Evolutionary conservation across 2,113 vertebrate species (phyloP), one percentile per base, ranked within the genome.

Genomic region (Amphiprion percula): DNA sequence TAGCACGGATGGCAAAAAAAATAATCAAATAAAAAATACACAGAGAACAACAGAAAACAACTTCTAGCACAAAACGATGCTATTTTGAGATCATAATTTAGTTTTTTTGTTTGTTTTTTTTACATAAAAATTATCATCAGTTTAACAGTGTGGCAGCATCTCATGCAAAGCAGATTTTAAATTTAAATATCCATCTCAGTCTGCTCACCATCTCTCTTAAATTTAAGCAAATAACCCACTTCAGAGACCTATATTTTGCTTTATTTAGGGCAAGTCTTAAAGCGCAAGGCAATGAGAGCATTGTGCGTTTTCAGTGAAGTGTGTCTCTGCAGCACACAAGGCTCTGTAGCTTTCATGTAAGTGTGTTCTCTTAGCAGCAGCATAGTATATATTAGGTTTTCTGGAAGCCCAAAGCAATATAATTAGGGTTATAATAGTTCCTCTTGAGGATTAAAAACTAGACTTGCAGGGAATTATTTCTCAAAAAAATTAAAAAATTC

Each of bases 241-340:
- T 54, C 17, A 19, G 24, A 71, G 66, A 62, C 47, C 64, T 37
- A 12, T 14, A 62, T 55, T 4, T 33, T 19, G 30, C 23, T 44
- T 69, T 69, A 74, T 78, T 65, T 61, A 68, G 64, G 44, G 12
- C 62, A 50, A 26, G 37, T 54, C 19, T 46, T 46, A 21, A 24
- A 54, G 49, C 3, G 2, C 10, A 24, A 74, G 39, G 54, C 58
- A 66, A 24, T 56, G 68, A 72, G 12, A 66, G 60, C 28, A 23
- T 65, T 28, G 71, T 70, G 26, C 70, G 80, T 65, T 50, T 74
- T 30, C 23, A 53, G 58, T 55, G 67, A 61, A 68, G 26, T 41
- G 54, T 72, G 53, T 47, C n/a, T 47, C n/a, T 60, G 24, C 24
- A 23, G 23, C 37, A 72, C 52, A 5, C 37, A 2, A 11, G 8